Evolutionary conservation across 2,113 vertebrate species (phyloP), one percentile per base, ranked within the genome.

Genomic region (Tachysurus vachellii): DNA sequence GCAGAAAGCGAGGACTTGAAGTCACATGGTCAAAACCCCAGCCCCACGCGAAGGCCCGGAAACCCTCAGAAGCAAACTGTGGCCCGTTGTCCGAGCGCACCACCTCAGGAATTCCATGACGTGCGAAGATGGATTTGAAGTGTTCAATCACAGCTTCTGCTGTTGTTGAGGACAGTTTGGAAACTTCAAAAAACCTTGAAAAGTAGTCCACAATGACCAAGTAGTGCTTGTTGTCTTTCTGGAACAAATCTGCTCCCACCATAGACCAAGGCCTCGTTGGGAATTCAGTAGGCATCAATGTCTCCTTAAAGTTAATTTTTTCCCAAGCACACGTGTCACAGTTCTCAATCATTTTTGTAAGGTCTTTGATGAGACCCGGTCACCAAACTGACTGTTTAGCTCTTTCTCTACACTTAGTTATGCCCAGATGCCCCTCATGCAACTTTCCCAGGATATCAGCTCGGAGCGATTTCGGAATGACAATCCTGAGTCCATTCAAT

Each of bases 21-120:
- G 85, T 90, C 42, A 91, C 59, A 80, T 88, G 83, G 6, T 54
- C 28, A 31, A 92, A 92, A 23, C 68, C 5, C 83, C 84, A 89
- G 0, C 84, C 85, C 2, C 57, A 26, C 16, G 80, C 64, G 42
- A 88, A 89, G 3, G 1, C 31, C 62, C 50, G 70, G 47, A 76
- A 17, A 26, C 23, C 71, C 13, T 80, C n/a, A n/a, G n/a, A n/a
- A n/a, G n/a, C n/a, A n/a, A n/a, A n/a, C n/a, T n/a, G n/a, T n/a
- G n/a, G n/a, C n/a, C n/a, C n/a, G n/a, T n/a, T n/a, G n/a, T n/a
- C n/a, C n/a, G n/a, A n/a, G n/a, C n/a, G n/a, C n/a, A n/a, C n/a
- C n/a, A n/a, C n/a, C n/a, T n/a, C n/a, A n/a, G n/a, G n/a, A n/a
- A n/a, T n/a, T n/a, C n/a, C 59, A 44, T 68, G 61, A 81, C 75